Evolutionary conservation across 2,797 vertebrate genomes (phyloP), one percentile per base, ranked within the genome.

Genomic region (Tapera naevia): DNA sequence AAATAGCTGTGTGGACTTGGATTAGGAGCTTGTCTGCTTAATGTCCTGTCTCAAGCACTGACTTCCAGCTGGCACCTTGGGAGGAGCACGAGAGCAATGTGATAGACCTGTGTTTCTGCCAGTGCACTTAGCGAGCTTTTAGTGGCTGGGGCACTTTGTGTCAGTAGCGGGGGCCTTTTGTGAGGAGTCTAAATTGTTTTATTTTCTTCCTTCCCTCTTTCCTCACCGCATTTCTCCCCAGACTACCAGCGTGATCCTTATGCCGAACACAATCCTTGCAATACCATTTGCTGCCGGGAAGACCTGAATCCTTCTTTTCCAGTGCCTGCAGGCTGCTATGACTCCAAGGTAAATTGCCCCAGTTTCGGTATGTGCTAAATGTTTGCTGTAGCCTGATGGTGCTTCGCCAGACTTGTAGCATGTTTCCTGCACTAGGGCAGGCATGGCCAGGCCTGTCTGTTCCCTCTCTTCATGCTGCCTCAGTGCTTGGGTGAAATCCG

Each of bases 221-320:
- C 53, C 13, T 27, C 5, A 16, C 32, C 18, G 11, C 27, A 0
- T 66, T 85, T 73, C 70, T 97, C 92, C 33, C 86, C 96, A 99
- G 99, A 99, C 95, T 99, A 99, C 93, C 98, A 97, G 95, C 97
- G 61, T 41, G 98, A 99, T 84, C 98, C 98, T 23, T 99, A 99
- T 37, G 96, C 98, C 13, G 98, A 97, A 65, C 98, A 96, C 51
- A 98, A 99, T 94, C 98, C 99, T 2, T 99, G 99, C 95, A 98
- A 98, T 81, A 98, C 98, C 80, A 98, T 99, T 96, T 99, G 99
- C 95, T 99, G 99, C 94, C 98, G 99, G 37, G 98, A 98, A 51
- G 98, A 99, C 97, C 97, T 99, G 87, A 98, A 97, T 71, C 93
- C 96, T 53, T 93, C 89, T 80, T 96, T 94, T 37, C 98, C 98